These are phyloP conservation scores for human (Homo sapiens) DNA, from an alignment of 2,113 vertebrate genomes.

Conservation along the genomic window DNA sequence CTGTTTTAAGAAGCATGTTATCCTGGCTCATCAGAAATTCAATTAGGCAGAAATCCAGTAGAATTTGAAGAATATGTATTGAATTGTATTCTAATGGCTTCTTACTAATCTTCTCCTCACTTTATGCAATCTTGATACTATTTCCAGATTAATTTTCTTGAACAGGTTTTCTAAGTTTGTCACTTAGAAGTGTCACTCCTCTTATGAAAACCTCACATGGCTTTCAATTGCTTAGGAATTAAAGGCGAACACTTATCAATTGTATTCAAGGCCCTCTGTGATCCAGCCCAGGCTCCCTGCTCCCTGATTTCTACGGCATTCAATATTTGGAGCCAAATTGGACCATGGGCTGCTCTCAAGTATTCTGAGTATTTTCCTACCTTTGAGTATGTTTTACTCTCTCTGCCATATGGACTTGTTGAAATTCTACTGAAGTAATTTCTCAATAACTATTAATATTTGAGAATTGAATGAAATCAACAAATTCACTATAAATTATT, in stretches of 20 bases:
- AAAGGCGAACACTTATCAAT: background rate
- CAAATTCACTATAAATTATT: background rate
- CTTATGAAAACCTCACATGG: background rate
- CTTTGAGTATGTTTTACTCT: background rate
- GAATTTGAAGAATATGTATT: constrained; percentile 10
- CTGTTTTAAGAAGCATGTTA: background rate
- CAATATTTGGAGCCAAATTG: background rate
- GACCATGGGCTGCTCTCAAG: background rate
- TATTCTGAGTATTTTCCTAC: background rate
- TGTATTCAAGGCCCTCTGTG: background rate
- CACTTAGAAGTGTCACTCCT: background rate
- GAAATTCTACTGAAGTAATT: background rate
- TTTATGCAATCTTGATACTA: background rate
- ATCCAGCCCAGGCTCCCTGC: background rate
- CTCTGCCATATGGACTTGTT: background rate
- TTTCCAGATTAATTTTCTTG: background rate
- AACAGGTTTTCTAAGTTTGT: background rate
- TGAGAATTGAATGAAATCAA: background rate
- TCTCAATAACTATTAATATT: background rate
- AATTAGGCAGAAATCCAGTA: constrained; percentile 4
- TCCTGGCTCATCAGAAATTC: constrained; percentile 12
- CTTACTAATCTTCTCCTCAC: background rate
- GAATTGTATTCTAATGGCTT: background rate
- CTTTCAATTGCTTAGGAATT: background rate
- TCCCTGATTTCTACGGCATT: background rate